Percentiles rank a stretch among this genome's conserved stretches.
phyloP scores from a whole-genome alignment of 2,797 vertebrate species.

The Eremophila alpestris region DNA sequence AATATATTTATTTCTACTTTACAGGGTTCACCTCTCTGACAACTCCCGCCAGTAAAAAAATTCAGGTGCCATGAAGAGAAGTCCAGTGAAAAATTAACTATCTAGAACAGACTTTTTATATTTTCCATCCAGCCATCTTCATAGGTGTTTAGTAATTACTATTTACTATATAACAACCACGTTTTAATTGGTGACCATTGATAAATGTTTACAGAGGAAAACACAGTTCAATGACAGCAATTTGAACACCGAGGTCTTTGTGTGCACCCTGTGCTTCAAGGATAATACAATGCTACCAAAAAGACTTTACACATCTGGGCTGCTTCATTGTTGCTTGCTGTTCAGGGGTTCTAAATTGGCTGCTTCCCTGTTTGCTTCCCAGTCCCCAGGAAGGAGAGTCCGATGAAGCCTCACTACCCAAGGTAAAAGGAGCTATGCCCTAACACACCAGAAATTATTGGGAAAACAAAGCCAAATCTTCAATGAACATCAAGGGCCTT shows the following conservation, averaged over 20 bases:
- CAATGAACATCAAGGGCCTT: not conserved
- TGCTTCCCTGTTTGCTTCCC: not conserved
- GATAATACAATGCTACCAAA: not conserved
- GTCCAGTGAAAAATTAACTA: not conserved
- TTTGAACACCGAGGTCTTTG: not conserved
- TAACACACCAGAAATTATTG: not conserved
- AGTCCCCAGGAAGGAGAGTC: not conserved
- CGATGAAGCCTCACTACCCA: rapidly evolving
- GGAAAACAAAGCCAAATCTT: not conserved
- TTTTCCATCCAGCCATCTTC: not conserved
- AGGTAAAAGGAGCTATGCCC: not conserved
- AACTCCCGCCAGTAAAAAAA: not conserved
- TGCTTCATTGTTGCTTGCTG: not conserved
- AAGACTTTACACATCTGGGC: not conserved
- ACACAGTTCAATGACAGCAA: not conserved
- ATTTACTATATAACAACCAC: not conserved
- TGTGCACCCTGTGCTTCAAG: not conserved
- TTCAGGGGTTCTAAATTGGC: not conserved
- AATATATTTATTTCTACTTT: not conserved
- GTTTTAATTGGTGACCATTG: not conserved
- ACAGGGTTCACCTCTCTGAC: not conserved
- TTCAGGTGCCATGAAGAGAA: not conserved
- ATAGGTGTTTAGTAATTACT: not conserved
- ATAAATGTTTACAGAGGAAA: not conserved
- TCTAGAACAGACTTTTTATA: not conserved